Evolutionary conservation across 1,140 invertebrate species (phyloP).

Genomic region (Rhopalosiphum maidis): DNA sequence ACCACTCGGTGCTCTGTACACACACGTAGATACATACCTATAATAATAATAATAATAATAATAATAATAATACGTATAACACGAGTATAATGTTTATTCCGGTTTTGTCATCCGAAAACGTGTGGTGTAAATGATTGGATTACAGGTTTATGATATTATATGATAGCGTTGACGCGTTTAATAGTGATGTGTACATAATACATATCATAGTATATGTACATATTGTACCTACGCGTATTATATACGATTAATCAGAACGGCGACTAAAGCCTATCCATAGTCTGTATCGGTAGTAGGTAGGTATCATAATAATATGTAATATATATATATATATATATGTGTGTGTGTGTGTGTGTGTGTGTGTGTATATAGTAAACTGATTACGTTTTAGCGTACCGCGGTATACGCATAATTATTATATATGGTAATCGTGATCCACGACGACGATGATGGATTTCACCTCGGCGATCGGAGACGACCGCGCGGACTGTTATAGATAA

Average conservation of each 20-base stretch:
- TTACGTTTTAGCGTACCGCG: neutral
- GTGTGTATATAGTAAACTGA: neutral
- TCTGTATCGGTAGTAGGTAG: no score
- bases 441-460: neutral
- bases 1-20: neutral
- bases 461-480: neutral
- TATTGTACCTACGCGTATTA: neutral
- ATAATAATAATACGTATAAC: no score
- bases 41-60: no score
- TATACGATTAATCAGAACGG: neutral
- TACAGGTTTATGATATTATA: neutral
- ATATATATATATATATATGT: no score
- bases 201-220: no score
- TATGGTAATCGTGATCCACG: neutral
- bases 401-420: neutral
- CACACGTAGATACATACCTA: neutral
- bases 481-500: neutral
- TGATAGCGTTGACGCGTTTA: neutral
- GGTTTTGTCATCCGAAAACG: neutral
- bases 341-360: no score
- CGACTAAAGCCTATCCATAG: neutral
- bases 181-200: neutral
- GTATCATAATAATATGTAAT: neutral
- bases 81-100: neutral
- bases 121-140: neutral